phyloP scores from a whole-genome alignment of 2,888 invertebrate species.

The Uropetala carovei region DNA sequence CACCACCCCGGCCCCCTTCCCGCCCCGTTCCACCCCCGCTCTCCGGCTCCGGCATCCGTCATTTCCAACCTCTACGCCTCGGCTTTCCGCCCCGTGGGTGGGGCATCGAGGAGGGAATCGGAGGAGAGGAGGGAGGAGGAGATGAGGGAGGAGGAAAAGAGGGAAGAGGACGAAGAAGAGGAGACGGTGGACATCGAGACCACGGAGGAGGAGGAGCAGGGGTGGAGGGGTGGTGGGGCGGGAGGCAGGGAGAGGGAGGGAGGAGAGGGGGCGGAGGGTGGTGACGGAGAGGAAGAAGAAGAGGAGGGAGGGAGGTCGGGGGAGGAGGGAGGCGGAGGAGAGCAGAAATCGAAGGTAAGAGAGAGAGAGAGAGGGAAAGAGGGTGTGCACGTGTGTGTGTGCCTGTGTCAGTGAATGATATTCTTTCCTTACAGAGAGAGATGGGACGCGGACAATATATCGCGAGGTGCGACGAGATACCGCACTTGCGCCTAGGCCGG shows the following conservation, averaged over 20 bases:
- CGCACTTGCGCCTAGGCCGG: too few relatives aligned
- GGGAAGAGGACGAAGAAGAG: slow-evolving; percentile 83
- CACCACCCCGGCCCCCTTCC: slow-evolving; percentile 76
- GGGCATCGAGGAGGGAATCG: slow-evolving; percentile 68
- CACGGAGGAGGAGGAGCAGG: slow-evolving; percentile 84
- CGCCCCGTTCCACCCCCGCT: slow-evolving; percentile 79
- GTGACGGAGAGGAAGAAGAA: neutral
- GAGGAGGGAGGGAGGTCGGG: neutral
- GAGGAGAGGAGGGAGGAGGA: slow-evolving; percentile 66
- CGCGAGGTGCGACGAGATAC: too few relatives aligned
- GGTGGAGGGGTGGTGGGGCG: neutral
- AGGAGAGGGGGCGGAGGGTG: neutral
- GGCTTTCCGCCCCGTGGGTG: slow-evolving; percentile 67
- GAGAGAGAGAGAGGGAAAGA: neutral
- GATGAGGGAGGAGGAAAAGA: neutral
- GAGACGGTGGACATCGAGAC: slow-evolving; percentile 92
- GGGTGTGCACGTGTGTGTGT: too few relatives aligned
- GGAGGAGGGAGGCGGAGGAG: neutral
- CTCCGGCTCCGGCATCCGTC: slow-evolving; percentile 66
- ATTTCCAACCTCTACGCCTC: slow-evolving; percentile 65
- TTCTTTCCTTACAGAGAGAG: too few relatives aligned
- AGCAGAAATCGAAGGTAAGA: slow-evolving; percentile 46
- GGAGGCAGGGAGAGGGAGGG: neutral
- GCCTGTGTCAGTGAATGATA: too few relatives aligned
- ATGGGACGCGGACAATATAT: too few relatives aligned